Conservation (phyloP, 37 sponge, comb jelly and placozoan genomes). For the Amphimedon queenslandica region DNA sequence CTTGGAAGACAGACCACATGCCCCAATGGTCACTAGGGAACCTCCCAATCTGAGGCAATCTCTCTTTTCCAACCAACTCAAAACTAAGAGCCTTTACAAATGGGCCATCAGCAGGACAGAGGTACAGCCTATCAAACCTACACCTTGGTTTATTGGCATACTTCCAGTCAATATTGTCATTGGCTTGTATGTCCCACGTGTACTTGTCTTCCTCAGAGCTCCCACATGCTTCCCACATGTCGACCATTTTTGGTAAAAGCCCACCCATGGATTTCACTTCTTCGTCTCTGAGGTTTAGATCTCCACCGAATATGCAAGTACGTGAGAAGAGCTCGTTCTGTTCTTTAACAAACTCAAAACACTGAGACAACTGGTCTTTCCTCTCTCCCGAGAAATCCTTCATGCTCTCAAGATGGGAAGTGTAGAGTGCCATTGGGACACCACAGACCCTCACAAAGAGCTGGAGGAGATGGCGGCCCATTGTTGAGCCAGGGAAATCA, state of each 20-base stretch:
- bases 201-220: slow-evolving; percentile 28
- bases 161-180: slow-evolving; percentile 51
- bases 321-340: not conserved
- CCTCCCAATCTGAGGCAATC: slow-evolving; percentile 22
- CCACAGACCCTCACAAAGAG: slow-evolving; percentile 23
- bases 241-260: slow-evolving; percentile 36
- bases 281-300: slow-evolving; percentile 68
- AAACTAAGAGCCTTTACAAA: slow-evolving; percentile 20
- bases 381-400: slow-evolving; percentile 35
- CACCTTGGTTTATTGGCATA: slow-evolving; percentile 23
- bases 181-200: slow-evolving; percentile 66
- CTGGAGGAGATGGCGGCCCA: slow-evolving; percentile 68
- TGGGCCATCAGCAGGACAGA: slow-evolving; percentile 12
- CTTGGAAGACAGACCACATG: slow-evolving; percentile 51
- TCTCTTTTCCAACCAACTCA: slow-evolving; percentile 64
- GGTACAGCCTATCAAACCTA: slow-evolving; percentile 70
- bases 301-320: slow-evolving; percentile 72
- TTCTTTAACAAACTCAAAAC: slow-evolving; percentile 24
- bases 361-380: slow-evolving; percentile 41
- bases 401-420: slow-evolving; percentile 81
- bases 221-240: slow-evolving; percentile 75
- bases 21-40: slow-evolving; percentile 91
- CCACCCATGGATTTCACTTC: slow-evolving; percentile 50
- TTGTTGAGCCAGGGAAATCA: slow-evolving; percentile 31
- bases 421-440: slow-evolving; percentile 32